Evolutionary conservation across 2,888 invertebrate genomes (phyloP).

Genomic region (Steromphala cineraria): DNA sequence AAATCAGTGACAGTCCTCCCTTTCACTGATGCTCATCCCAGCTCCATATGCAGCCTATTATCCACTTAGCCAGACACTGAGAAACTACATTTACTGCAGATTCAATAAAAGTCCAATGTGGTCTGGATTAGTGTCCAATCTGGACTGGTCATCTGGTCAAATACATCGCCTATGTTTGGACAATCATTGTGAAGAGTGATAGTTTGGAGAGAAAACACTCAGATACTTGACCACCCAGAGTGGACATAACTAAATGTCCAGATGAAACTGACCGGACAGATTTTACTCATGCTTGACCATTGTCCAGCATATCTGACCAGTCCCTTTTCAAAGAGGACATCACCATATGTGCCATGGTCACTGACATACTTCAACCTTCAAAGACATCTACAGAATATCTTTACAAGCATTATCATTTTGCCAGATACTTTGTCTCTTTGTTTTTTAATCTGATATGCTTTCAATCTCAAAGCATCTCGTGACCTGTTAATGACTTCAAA

Average conservation of each 20-base stretch:
- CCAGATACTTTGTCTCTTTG: background rate
- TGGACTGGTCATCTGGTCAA: background rate
- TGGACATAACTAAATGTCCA: background rate
- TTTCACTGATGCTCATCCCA: background rate
- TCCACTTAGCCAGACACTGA: background rate
- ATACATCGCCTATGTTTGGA: background rate
- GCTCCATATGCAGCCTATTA: background rate
- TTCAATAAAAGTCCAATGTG: background rate
- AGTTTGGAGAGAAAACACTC: background rate
- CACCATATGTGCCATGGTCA: background rate
- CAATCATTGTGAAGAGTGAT: background rate
- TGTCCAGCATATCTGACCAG: no score
- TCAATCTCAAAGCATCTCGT: background rate
- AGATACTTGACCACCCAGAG: background rate
- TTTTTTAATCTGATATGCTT: background rate
- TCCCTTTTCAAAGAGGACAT: background rate
- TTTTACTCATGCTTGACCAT: background rate
- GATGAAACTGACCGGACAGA: background rate
- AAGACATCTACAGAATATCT: background rate
- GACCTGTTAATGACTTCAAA: background rate
- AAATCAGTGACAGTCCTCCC: background rate
- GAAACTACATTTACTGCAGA: background rate
- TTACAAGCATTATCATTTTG: background rate
- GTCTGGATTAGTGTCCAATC: background rate
- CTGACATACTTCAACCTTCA: background rate